Evolutionary conservation across 2,113 vertebrate species (phyloP).

Genomic region (Pleuronectes platessa): DNA sequence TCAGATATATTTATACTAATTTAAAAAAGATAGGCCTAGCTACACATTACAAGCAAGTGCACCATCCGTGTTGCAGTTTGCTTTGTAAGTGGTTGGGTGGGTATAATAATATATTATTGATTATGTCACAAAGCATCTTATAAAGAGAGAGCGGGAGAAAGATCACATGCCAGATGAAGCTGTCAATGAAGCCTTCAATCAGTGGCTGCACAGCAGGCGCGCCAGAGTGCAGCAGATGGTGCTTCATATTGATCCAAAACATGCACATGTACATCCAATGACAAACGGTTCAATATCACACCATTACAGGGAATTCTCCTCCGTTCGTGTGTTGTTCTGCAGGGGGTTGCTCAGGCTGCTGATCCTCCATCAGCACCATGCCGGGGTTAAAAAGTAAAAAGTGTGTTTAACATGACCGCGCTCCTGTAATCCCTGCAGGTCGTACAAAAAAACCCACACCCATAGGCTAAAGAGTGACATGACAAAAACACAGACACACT

Average conservation of each 20-base stretch:
- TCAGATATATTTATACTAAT: not conserved
- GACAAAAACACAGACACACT: slow-evolving; percentile 41
- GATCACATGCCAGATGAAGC: slow-evolving; percentile 69
- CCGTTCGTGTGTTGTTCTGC: slow-evolving; percentile 50
- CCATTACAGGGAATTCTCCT: slow-evolving; percentile 46
- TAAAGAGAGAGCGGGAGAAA: slow-evolving; percentile 27
- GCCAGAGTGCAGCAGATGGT: slow-evolving; percentile 58
- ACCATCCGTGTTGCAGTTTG: slow-evolving; percentile 20
- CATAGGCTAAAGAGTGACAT: slow-evolving; percentile 4
- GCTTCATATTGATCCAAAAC: slow-evolving; percentile 71
- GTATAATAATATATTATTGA: slow-evolving; percentile 67
- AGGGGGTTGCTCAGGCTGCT: slow-evolving; percentile 8
- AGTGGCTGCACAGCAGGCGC: slow-evolving; percentile 43
- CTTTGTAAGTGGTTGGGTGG: slow-evolving; percentile 44
- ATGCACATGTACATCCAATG: slow-evolving; percentile 57
- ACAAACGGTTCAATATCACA: slow-evolving; percentile 67
- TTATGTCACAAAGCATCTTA: slow-evolving; percentile 55
- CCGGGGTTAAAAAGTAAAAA: slow-evolving; percentile 11
- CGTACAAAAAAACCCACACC: not conserved
- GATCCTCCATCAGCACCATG: not conserved
- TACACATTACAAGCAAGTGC: slow-evolving; percentile 9
- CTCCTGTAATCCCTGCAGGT: not conserved
- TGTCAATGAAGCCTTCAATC: slow-evolving; percentile 73
- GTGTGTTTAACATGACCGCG: slow-evolving; percentile 17
- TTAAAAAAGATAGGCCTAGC: not conserved